phyloP scores from a whole-genome alignment of 2,888 invertebrate species.

The Andrena flavipes region DNA sequence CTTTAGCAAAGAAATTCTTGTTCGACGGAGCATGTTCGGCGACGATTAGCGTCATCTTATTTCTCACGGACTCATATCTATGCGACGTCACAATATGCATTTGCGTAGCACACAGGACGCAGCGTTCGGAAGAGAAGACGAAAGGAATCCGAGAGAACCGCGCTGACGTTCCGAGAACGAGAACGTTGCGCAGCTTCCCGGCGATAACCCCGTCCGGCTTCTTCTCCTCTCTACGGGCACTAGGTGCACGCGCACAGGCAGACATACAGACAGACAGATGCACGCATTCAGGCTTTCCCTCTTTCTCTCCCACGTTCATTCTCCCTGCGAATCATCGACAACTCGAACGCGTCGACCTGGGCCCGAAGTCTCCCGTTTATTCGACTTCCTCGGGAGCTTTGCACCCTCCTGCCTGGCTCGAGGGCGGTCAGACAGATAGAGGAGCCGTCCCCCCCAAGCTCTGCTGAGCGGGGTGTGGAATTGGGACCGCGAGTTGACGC shows the following conservation, averaged over 20 bases:
- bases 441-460: too few relatives aligned
- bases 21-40: not conserved
- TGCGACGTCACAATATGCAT: not conserved
- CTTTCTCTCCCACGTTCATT: conserved; percentile 22
- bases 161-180: conserved; percentile 48
- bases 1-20: conserved; percentile 8
- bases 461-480: too few relatives aligned
- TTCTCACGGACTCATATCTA: conserved; percentile 57
- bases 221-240: conserved; percentile 37
- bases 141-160: conserved; percentile 49
- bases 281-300: conserved; percentile 1
- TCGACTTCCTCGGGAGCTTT: conserved; percentile 21
- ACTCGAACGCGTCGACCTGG: conserved; percentile 5
- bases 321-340: conserved; percentile 4
- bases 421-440: not conserved
- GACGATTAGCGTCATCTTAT: conserved; percentile 17
- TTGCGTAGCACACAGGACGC: conserved; percentile 9
- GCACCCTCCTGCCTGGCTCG: not conserved
- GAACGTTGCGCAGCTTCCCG: conserved; percentile 36
- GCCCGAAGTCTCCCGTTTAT: not conserved
- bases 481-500: too few relatives aligned
- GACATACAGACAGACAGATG: conserved; percentile 1
- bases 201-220: conserved; percentile 32
- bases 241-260: conserved; percentile 20
- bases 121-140: conserved; percentile 44